Percentiles rank a stretch among this genome's conserved stretches.
Conservation (phyloP, 2,113 vertebrate genomes). For the Sturnira hondurensis region DNA sequence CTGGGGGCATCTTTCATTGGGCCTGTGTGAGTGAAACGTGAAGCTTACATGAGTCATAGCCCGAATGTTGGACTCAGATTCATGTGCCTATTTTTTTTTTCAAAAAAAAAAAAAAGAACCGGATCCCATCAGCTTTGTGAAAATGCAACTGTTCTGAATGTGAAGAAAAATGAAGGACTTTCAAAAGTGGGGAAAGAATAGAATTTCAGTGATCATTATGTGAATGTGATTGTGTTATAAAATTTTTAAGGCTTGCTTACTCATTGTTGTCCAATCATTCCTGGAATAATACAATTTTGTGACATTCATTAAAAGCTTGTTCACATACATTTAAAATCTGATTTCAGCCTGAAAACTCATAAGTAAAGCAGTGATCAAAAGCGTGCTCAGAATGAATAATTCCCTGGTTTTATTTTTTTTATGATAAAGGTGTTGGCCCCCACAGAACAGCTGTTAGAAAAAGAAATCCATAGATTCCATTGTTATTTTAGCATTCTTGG, state of each 20-base stretch:
- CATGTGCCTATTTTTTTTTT: background rate
- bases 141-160: background rate
- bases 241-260: background rate
- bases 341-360: background rate
- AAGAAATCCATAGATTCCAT: background rate
- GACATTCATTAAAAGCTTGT: background rate
- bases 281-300: background rate
- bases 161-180: background rate
- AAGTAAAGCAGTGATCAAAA: background rate
- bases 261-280: background rate
- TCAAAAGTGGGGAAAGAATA: background rate
- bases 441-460: background rate
- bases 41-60: background rate
- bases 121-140: background rate
- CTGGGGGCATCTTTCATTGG: background rate
- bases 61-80: background rate
- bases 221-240: background rate
- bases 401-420: background rate
- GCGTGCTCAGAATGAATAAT: conserved; percentile 6
- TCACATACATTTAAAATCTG: background rate
- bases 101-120: background rate
- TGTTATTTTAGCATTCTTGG: background rate
- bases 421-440: background rate
- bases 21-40: background rate
- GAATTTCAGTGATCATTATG: background rate